phyloP scores from a whole-genome alignment of 2,888 invertebrate genomes.

The Heteropelma amictum region DNA sequence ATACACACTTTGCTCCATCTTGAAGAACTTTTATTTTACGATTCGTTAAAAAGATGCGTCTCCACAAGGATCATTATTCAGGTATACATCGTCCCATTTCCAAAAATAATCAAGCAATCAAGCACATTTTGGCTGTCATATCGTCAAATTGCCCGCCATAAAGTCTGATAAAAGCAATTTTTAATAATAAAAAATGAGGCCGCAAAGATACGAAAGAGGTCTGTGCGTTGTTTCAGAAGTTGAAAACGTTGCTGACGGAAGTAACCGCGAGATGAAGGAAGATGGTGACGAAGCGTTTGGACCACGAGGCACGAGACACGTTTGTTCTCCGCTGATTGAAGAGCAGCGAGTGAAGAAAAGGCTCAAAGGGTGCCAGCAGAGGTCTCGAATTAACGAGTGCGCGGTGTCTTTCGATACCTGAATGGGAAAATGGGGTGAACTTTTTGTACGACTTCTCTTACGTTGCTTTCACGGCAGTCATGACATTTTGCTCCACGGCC shows the following conservation, averaged over 20 bases:
- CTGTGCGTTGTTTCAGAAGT: neutral
- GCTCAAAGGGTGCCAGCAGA: no score
- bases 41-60: neutral
- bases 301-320: no score
- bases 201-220: neutral
- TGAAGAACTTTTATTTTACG: neutral
- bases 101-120: neutral
- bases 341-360: slow-evolving; percentile 29
- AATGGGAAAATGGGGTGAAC: no score
- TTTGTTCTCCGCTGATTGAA: slow-evolving; percentile 18
- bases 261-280: no score
- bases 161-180: neutral
- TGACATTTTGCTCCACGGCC: no score
- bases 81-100: neutral
- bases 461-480: no score
- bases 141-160: neutral
- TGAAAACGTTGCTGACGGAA: no score
- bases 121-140: neutral
- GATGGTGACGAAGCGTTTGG: no score
- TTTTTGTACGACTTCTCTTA: no score
- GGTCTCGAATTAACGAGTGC: slow-evolving; percentile 55
- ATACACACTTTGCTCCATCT: neutral
- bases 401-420: slow-evolving; percentile 28
- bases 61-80: neutral
- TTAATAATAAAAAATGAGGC: neutral